Conservation (phyloP, 2,888 invertebrate species). For the Neelides folsomi region DNA sequence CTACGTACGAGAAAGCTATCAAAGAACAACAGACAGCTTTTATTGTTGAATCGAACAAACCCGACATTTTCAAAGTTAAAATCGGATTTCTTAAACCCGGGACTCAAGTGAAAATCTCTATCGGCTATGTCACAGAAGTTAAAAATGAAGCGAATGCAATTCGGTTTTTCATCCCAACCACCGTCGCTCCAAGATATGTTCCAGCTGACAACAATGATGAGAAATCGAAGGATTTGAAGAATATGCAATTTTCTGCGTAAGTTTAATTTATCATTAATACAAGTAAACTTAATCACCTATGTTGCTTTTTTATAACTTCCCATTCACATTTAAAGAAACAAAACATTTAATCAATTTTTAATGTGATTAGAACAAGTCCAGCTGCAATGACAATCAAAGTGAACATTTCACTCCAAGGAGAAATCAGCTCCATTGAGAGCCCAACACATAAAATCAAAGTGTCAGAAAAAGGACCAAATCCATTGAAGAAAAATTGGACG, state of each 20-base stretch:
- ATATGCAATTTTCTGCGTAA: conserved; percentile 21
- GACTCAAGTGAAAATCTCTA: conserved; percentile 24
- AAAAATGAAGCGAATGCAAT: conserved; percentile 28
- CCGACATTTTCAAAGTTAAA: conserved; percentile 26
- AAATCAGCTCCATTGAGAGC: conserved; percentile 6
- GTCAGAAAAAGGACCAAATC: background rate
- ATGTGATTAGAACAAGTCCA: background rate
- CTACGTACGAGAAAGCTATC: conserved; percentile 27
- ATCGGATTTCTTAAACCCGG: conserved; percentile 31
- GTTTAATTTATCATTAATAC: conserved; percentile 1
- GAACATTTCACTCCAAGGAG: conserved; percentile 2
- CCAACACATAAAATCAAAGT: conserved; percentile 8
- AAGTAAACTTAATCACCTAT: no score
- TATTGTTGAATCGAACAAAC: conserved; percentile 24
- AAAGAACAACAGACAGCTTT: conserved; percentile 21
- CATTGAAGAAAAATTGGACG: conserved; percentile 12
- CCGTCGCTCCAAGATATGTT: conserved; percentile 33
- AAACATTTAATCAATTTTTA: no score
- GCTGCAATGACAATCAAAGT: conserved; percentile 10
- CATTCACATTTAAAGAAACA: background rate
- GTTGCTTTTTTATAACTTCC: background rate
- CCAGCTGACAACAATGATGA: conserved; percentile 18
- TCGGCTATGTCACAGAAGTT: conserved; percentile 31
- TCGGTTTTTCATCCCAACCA: conserved; percentile 32
- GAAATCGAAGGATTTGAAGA: conserved; percentile 19